Percentiles rank a stretch among this genome's conserved stretches.
Conservation (phyloP, 2,113 vertebrate genomes). For the Peromyscus polionotus region DNA sequence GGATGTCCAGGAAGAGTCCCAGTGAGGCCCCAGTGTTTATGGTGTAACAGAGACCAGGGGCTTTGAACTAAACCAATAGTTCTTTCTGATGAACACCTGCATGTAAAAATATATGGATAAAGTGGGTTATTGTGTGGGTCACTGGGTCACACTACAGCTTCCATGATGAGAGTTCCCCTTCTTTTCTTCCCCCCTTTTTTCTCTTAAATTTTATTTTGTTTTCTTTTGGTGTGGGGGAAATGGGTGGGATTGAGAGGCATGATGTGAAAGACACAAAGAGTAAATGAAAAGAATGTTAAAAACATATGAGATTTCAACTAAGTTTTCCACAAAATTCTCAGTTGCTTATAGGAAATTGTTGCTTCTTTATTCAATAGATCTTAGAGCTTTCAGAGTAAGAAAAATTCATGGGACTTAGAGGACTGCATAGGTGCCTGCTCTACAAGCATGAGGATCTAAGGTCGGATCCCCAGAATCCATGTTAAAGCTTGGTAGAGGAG, state of each 20-base stretch:
- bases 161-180: neutral
- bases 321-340: neutral
- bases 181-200: neutral
- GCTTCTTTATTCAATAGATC: neutral
- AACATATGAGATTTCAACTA: neutral
- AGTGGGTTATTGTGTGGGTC: neutral
- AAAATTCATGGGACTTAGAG: neutral
- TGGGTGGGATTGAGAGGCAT: neutral
- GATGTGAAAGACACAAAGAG: neutral
- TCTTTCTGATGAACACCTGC: neutral
- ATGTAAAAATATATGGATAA: neutral
- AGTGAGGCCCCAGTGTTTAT: neutral
- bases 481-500: neutral
- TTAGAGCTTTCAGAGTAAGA: constrained; percentile 12
- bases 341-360: neutral
- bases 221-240: neutral
- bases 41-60: neutral
- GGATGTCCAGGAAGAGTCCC: too few species aligned
- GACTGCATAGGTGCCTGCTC: neutral
- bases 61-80: neutral
- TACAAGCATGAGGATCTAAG: neutral
- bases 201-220: neutral
- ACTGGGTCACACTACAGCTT: neutral
- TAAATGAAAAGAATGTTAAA: neutral
- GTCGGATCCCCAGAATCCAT: neutral